Conservation (phyloP, 64 coral and sea anemone species). For the Anthopleura sola region DNA sequence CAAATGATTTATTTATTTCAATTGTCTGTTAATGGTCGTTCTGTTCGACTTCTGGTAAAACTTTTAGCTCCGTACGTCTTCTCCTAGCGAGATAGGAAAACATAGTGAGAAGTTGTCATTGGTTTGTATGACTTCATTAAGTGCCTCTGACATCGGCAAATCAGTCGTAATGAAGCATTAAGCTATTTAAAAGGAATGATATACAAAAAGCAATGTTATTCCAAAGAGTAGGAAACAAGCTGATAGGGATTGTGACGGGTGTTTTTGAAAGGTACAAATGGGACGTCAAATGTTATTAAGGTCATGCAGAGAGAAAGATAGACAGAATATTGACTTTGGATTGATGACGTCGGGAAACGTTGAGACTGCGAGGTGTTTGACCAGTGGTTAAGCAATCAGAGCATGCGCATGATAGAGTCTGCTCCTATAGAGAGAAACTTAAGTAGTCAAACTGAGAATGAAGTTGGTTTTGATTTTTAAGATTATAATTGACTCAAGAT, state of each 20-base stretch:
- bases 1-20: not conserved
- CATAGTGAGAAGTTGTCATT: no score
- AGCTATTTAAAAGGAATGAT: not conserved
- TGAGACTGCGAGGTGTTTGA: not conserved
- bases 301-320: not conserved
- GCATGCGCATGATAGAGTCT: not conserved
- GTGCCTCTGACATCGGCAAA: not conserved
- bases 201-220: not conserved
- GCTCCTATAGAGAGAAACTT: not conserved
- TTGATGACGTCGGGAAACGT: not conserved
- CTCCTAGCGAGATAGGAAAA: no score
- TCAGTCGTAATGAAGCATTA: not conserved
- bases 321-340: not conserved
- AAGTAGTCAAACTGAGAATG: no score
- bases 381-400: not conserved
- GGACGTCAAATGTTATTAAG: not conserved
- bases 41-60: not conserved
- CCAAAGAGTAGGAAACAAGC: not conserved
- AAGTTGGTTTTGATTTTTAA: no score
- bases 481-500: no score
- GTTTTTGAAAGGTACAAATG: not conserved
- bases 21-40: not conserved
- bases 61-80: not conserved
- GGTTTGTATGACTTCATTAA: no score
- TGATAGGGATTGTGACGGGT: not conserved